phyloP scores from a whole-genome alignment of 2,888 invertebrate species.

The Ferdinandea cuprea region DNA sequence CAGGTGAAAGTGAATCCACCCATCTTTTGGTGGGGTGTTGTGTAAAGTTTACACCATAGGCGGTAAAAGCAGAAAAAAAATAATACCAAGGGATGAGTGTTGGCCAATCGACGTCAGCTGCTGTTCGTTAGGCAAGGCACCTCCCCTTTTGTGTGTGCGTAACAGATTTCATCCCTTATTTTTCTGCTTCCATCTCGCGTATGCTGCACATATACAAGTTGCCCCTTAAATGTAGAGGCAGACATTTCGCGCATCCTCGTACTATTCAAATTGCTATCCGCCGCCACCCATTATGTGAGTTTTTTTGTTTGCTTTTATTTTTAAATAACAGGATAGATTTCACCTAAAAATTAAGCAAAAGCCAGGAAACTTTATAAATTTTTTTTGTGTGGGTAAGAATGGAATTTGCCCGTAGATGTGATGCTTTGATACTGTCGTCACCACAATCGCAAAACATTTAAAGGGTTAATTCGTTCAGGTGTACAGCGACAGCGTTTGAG shows the following conservation, averaged over 20 bases:
- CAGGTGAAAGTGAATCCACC: conserved; percentile 74
- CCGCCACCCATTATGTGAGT: conserved; percentile 16
- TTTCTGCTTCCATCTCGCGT: conserved; percentile 48
- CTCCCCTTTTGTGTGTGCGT: conserved; percentile 67
- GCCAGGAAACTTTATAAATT: conserved; percentile 1
- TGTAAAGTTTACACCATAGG: conserved; percentile 29
- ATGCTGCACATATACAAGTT: conserved; percentile 12
- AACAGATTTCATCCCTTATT: conserved; percentile 63
- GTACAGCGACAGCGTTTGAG: conserved; percentile 36
- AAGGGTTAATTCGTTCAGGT: conserved; percentile 45
- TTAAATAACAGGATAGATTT: conserved; percentile 71
- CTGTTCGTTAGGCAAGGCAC: conserved; percentile 38
- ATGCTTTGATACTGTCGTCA: conserved; percentile 50
- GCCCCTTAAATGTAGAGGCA: conserved; percentile 41
- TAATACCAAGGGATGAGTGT: conserved; percentile 46
- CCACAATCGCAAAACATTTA: conserved; percentile 57
- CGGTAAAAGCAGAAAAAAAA: conserved; percentile 9
- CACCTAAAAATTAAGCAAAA: conserved; percentile 45
- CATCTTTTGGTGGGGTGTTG: conserved; percentile 40
- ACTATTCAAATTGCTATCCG: conserved; percentile 5
- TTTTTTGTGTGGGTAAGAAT: conserved; percentile 13
- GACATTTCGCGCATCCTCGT: conserved; percentile 65
- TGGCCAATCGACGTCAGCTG: conserved; percentile 62
- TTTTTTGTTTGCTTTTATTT: conserved; percentile 18
- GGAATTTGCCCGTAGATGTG: conserved; percentile 33